These are phyloP conservation scores for Aphelenchoides bicaudatus DNA, from an alignment of 2,888 invertebrate species.

Conservation along the genomic window DNA sequence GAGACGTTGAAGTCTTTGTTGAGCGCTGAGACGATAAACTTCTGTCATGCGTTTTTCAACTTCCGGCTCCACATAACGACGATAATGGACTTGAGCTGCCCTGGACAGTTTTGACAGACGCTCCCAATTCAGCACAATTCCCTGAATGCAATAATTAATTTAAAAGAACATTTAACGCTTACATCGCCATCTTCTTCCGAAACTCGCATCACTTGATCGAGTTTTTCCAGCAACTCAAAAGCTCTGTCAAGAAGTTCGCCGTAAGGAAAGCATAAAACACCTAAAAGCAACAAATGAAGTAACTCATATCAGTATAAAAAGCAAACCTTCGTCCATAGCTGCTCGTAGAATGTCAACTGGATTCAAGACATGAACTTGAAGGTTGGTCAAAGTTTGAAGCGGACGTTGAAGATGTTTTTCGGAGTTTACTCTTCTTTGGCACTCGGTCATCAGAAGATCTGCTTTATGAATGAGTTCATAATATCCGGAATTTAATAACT, in stretches of 20 bases:
- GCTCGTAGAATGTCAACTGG: constrained; percentile 57
- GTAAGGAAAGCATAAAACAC: constrained; percentile 58
- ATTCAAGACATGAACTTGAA: constrained; percentile 56
- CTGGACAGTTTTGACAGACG: constrained; percentile 45
- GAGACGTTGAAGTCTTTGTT: constrained; percentile 52
- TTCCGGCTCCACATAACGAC: constrained; percentile 42
- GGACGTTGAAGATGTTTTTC: constrained; percentile 40
- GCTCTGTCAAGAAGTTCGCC: constrained; percentile 52
- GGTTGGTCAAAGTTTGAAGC: constrained; percentile 47
- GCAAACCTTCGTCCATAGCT: constrained; percentile 54
- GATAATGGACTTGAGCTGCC: constrained; percentile 49
- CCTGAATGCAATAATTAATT: constrained; percentile 19
- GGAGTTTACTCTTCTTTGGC: constrained; percentile 29
- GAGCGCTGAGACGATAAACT: constrained; percentile 50
- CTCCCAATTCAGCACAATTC: constrained; percentile 40
- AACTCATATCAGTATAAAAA: constrained; percentile 4
- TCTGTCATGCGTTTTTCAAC: constrained; percentile 55
- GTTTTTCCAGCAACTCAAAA: constrained; percentile 42
- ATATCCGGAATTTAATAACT: constrained; percentile 53
- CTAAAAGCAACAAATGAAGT: constrained; percentile 28
- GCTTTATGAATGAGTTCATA: constrained; percentile 44
- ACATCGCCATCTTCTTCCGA: constrained; percentile 25
- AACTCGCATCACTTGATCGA: constrained; percentile 40
- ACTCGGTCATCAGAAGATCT: constrained; percentile 35
- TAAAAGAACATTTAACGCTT: constrained; percentile 8